These are phyloP conservation scores for Vireo altiloquus DNA, from an alignment of 2,113 vertebrate species.

Conservation along the genomic window DNA sequence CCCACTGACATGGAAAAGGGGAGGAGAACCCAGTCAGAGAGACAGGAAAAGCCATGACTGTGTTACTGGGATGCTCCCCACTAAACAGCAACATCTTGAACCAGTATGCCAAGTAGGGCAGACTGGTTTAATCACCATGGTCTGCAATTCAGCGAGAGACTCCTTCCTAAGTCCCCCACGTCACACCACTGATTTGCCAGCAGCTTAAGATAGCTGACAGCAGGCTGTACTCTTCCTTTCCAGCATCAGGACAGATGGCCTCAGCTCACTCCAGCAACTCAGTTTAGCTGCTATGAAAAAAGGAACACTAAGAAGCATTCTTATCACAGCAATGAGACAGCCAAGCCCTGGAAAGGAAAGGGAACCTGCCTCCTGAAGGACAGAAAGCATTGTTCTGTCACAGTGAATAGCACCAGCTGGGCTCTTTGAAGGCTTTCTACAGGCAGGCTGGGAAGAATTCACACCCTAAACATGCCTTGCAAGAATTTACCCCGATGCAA, in stretches of 20 bases:
- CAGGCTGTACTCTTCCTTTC: slow-evolving; percentile 26
- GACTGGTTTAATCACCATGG: background rate
- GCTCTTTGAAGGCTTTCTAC: background rate
- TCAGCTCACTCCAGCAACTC: background rate
- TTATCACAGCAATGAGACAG: background rate
- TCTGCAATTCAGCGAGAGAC: background rate
- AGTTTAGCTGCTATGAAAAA: background rate
- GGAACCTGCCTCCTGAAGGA: background rate
- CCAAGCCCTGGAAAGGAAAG: background rate
- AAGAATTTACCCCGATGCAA: background rate
- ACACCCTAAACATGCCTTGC: background rate
- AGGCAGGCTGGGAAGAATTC: background rate
- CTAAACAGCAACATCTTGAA: background rate
- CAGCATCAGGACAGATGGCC: slow-evolving; percentile 41
- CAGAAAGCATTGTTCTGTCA: background rate
- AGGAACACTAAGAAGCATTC: background rate
- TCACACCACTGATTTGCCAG: slow-evolving; percentile 21
- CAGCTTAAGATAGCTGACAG: slow-evolving; percentile 17
- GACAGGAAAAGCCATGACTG: background rate
- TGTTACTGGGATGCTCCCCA: background rate
- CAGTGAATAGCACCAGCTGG: background rate
- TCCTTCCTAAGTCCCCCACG: background rate
- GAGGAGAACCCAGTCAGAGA: background rate
- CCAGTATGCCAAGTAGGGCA: background rate
- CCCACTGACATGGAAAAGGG: background rate